Conservation (phyloP, 1,140 invertebrate genomes). For the Radopholus similis region DNA sequence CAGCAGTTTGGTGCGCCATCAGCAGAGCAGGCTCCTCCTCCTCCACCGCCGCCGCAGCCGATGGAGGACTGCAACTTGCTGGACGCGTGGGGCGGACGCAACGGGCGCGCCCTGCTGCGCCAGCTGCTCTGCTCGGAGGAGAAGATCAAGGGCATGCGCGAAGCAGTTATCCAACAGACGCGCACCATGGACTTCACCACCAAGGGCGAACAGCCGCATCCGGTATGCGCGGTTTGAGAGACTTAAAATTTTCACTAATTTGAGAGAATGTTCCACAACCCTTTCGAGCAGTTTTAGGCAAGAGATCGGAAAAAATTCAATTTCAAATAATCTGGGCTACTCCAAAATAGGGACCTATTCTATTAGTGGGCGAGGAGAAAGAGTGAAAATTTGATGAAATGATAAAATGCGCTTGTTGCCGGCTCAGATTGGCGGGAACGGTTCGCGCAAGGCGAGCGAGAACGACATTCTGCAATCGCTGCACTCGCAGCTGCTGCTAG, state of each 20-base stretch:
- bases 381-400: too few relatives aligned
- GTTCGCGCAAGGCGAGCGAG: conserved; percentile 43
- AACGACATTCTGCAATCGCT: conserved; percentile 59
- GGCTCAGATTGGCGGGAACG: conserved; percentile 21
- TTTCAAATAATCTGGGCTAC: too few relatives aligned
- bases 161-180: conserved; percentile 56
- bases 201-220: conserved; percentile 35
- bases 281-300: too few relatives aligned
- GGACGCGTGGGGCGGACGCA: conserved; percentile 40
- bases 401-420: too few relatives aligned
- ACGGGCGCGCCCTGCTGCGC: conserved; percentile 31
- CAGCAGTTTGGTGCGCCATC: neutral
- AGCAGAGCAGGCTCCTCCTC: neutral
- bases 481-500: conserved; percentile 54
- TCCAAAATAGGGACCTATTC: too few relatives aligned
- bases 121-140: conserved; percentile 46
- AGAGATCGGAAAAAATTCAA: too few relatives aligned
- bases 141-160: conserved; percentile 54
- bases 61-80: neutral
- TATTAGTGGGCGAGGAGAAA: too few relatives aligned
- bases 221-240: neutral
- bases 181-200: conserved; percentile 52
- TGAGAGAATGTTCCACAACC: neutral
- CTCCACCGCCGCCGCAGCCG: neutral
- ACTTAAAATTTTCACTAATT: neutral